A percentile compares a stretch with the other conserved stretches of the same genome.
phyloP scores from a whole-genome alignment of 2,888 invertebrate species.

The Calliopum simillimum region DNA sequence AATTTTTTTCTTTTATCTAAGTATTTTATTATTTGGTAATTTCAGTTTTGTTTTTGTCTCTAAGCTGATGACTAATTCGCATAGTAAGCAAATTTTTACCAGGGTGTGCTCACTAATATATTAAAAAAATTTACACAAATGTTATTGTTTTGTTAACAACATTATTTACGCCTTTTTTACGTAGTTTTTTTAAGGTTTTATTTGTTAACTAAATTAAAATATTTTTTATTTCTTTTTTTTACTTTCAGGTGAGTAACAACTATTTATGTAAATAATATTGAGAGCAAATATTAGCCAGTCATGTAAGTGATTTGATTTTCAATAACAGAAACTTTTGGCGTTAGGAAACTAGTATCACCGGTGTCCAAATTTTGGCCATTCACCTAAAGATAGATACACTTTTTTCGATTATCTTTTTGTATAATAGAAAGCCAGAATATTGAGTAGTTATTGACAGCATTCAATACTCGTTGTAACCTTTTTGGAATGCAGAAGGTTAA shows the following conservation, averaged over 20 bases:
- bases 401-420: too few relatives aligned
- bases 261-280: too few relatives aligned
- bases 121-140: not conserved
- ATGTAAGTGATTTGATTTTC: too few relatives aligned
- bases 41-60: not conserved
- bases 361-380: too few relatives aligned
- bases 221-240: not conserved
- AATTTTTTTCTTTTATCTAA: not conserved
- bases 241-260: slow-evolving; percentile 2
- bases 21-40: not conserved
- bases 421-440: too few relatives aligned
- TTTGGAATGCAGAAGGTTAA: too few relatives aligned
- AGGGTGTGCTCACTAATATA: not conserved
- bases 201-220: not conserved
- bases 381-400: too few relatives aligned
- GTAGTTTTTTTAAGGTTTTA: not conserved
- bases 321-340: too few relatives aligned
- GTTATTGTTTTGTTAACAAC: not conserved
- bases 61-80: not conserved
- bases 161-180: not conserved
- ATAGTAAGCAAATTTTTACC: not conserved
- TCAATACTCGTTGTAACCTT: too few relatives aligned
- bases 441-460: too few relatives aligned
- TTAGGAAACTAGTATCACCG: too few relatives aligned
- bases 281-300: too few relatives aligned